Base-by-base conservation (phyloP, 2,888 invertebrate species). In the Microdon myrmicae region DNA sequence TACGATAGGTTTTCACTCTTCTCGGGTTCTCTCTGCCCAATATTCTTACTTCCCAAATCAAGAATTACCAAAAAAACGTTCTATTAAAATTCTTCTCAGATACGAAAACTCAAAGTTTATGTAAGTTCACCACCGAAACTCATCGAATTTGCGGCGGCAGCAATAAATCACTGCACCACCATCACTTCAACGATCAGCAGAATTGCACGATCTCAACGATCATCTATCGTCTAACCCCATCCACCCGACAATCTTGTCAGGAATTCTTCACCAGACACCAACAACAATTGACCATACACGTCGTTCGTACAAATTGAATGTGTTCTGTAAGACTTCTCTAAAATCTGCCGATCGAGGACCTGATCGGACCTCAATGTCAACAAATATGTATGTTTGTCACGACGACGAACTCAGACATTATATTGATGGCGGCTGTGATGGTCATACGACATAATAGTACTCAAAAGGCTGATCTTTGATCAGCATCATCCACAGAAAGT, bases 301-400 rank as follows among this genome's bases (percentile, higher is more conserved):
- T 59, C 59, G 59, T 54, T 53, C 47, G 59, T 54, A 66, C 66
- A 66, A 66, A 66, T 66, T 66, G 59, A 66, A 59, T 44, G 59
- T 66, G 58, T 66, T 39, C 51, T 39, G 9, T 39, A 59, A 38
- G 29, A 26, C 16, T 41, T 29, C 17, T 17, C 17, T 9, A 9
- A 37, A 35, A 13, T 13, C 14, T n/a, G n/a, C 29, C 6, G 13
- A 6, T 13, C 20, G 6, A 12, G 9, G 8, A n/a, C 16, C n/a
- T 14, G 25, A 16, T 39, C 20, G 32, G 20, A 5, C 34, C 10
- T 47, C 14, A 1, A 14, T 9, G 14, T 7, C 16, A 13, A 5
- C 22, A 20, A 41, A 22, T 20, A 20, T 41, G 16, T 43, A 9
- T 12, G 10, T n/a, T 35, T 32, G 13, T 34, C 26, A 3, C 31